A percentile compares a stretch with the other conserved stretches of the same genome.
Evolutionary conservation across 2,888 invertebrate species (phyloP).

Genomic region (Mantis religiosa): DNA sequence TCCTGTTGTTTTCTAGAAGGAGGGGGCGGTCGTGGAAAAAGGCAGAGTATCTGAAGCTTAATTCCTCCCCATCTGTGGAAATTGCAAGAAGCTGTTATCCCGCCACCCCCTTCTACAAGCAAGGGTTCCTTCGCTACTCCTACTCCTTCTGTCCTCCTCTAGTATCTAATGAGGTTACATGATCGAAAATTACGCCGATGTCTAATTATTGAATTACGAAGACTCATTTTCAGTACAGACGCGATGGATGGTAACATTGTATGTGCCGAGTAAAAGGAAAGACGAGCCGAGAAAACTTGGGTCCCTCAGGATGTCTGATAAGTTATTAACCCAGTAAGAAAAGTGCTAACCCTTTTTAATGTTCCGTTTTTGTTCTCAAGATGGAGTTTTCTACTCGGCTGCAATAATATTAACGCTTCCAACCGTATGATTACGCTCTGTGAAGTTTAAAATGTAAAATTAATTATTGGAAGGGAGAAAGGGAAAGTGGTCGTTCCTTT

Average conservation of each 20-base stretch:
- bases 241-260: conserved; percentile 13
- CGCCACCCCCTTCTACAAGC: background rate
- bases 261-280: conserved; percentile 2
- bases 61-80: conserved; percentile 22
- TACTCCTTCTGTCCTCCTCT: background rate
- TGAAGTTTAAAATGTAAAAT: background rate
- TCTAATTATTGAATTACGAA: conserved; percentile 29
- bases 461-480: background rate
- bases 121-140: background rate
- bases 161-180: conserved; percentile 27
- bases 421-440: background rate
- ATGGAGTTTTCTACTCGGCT: background rate
- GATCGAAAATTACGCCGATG: conserved; percentile 29
- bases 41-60: conserved; percentile 18
- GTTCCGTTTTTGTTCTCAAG: background rate
- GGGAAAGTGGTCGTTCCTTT: background rate
- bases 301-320: background rate
- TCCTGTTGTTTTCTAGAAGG: conserved; percentile 10
- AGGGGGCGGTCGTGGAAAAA: conserved; percentile 13
- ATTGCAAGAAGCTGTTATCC: conserved; percentile 26
- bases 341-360: background rate
- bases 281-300: background rate
- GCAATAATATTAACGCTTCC: background rate
- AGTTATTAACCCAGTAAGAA: conserved; percentile 15
- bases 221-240: conserved; percentile 22